Evolutionary conservation across 2,113 vertebrate genomes (phyloP).

Genomic region (Lasiurus cinereus): DNA sequence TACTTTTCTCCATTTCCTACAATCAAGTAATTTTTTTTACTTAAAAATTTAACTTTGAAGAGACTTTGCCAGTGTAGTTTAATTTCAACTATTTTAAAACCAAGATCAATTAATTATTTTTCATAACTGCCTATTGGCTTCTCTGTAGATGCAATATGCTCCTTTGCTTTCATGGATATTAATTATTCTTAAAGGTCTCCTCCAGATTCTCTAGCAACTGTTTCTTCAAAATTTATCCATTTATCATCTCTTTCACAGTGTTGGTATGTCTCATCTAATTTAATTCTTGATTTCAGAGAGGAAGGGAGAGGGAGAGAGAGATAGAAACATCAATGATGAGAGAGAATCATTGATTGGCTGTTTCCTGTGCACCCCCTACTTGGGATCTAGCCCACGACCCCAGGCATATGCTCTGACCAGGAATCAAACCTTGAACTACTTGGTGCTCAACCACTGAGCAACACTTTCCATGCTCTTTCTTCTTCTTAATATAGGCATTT

Average conservation of each 20-base stretch:
- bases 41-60: conserved; percentile 45
- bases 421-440: not conserved
- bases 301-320: not conserved
- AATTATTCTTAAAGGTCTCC: not conserved
- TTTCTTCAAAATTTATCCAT: not conserved
- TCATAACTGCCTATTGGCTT: not conserved
- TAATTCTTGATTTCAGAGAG: not conserved
- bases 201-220: not conserved
- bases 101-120: not conserved
- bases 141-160: not conserved
- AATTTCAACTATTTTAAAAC: conserved; percentile 40
- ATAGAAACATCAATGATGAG: not conserved
- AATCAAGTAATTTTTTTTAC: conserved; percentile 21
- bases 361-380: too few relatives aligned
- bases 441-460: not conserved
- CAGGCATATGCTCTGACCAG: not conserved
- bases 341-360: not conserved
- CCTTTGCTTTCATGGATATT: conserved; percentile 21
- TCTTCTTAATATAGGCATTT: not conserved
- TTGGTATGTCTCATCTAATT: not conserved
- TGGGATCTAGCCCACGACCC: too few relatives aligned
- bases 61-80: conserved; percentile 24
- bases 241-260: not conserved
- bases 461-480: not conserved
- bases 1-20: conserved; percentile 19